Evolutionary conservation across 2,888 invertebrate species (phyloP).

Genomic region (Drosophila subquinaria): DNA sequence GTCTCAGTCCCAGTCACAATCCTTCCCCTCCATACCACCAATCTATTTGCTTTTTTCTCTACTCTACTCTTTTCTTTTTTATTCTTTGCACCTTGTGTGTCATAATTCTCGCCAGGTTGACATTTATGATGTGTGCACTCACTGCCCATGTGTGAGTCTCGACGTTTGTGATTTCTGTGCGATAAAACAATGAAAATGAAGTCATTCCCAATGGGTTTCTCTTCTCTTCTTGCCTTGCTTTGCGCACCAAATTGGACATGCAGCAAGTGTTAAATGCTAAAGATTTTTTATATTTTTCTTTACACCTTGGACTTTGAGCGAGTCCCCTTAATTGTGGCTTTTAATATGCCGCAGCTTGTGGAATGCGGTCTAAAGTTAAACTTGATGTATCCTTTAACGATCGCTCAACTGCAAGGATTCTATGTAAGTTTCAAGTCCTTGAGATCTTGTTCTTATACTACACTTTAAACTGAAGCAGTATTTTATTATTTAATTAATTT

Average conservation of each 20-base stretch:
- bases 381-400: neutral
- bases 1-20: slow-evolving; percentile 6
- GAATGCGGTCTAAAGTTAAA: neutral
- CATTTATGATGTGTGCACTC: slow-evolving; percentile 80
- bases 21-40: slow-evolving; percentile 1
- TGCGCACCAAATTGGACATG: slow-evolving; percentile 55
- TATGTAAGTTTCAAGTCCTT: too few species aligned
- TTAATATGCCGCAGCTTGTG: slow-evolving; percentile 2
- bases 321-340: slow-evolving; percentile 23
- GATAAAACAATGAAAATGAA: slow-evolving; percentile 74
- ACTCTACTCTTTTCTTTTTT: neutral
- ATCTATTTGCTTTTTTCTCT: slow-evolving; percentile 4
- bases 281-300: slow-evolving; percentile 19
- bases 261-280: slow-evolving; percentile 52
- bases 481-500: too few species aligned
- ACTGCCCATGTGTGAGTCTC: slow-evolving; percentile 70
- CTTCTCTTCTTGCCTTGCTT: slow-evolving; percentile 1
- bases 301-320: slow-evolving; percentile 9
- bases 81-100: slow-evolving; percentile 50
- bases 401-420: neutral
- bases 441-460: too few species aligned
- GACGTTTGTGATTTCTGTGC: slow-evolving; percentile 58
- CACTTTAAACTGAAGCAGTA: too few species aligned
- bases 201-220: slow-evolving; percentile 44
- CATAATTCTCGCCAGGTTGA: slow-evolving; percentile 81